Evolutionary conservation across 2,113 vertebrate species (phyloP).

Genomic region (Agelaius phoeniceus): DNA sequence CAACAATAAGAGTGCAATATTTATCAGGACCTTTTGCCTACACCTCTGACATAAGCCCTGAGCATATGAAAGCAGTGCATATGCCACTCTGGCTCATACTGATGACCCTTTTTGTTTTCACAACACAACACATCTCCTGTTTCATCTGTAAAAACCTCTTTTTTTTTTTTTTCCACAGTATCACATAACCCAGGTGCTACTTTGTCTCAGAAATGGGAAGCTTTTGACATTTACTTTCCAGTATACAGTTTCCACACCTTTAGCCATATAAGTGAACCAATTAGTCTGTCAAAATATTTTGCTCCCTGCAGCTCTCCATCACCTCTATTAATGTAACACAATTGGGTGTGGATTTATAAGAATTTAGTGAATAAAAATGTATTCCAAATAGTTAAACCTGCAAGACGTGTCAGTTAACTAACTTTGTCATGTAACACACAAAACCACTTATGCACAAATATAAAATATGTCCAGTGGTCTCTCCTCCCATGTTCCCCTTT

Average conservation of each 20-base stretch:
- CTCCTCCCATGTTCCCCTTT: background rate
- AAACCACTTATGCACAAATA: background rate
- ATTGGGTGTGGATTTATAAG: background rate
- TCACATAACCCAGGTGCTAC: background rate
- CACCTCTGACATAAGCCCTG: background rate
- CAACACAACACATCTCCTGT: background rate
- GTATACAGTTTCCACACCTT: background rate
- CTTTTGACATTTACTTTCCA: constrained; percentile 17
- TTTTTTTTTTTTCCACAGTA: background rate
- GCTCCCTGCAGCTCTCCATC: background rate
- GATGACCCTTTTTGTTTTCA: constrained; percentile 14
- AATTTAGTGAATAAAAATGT: background rate
- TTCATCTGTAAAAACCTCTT: constrained; percentile 8
- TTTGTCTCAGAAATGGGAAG: background rate
- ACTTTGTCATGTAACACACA: background rate
- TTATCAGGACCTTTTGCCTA: background rate
- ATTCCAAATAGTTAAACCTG: background rate
- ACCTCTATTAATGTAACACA: background rate
- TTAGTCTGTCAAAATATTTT: constrained; percentile 12
- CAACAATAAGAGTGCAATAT: background rate
- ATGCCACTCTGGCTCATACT: background rate
- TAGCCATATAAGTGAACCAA: background rate
- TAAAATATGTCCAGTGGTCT: background rate
- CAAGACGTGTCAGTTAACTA: background rate
- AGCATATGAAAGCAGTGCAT: background rate